Percentiles rank a stretch among this genome's conserved stretches.
Conservation (phyloP, 2,797 vertebrate species). For the Girardinus metallicus region DNA sequence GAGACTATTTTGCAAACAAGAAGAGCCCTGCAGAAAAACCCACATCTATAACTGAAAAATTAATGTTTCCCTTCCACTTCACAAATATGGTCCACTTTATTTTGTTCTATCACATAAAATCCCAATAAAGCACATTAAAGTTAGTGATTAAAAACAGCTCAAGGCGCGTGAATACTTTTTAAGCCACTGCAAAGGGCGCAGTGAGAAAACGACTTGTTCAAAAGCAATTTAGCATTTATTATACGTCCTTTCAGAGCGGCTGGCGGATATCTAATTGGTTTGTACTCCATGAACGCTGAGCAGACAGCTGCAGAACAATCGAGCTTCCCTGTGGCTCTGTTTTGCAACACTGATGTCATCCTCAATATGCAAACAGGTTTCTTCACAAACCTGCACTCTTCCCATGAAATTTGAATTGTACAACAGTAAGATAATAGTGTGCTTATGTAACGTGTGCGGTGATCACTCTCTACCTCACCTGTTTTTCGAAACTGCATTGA, state of each 20-base stretch:
- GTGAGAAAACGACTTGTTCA: background rate
- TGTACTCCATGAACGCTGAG: constrained; percentile 27
- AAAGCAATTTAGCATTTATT: constrained; percentile 8
- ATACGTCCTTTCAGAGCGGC: constrained; percentile 9
- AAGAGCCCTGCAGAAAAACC: background rate
- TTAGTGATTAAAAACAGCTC: background rate
- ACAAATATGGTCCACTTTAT: background rate
- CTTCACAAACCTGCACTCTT: constrained; percentile 37
- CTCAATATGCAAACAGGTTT: constrained; percentile 66
- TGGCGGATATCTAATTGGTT: constrained; percentile 27
- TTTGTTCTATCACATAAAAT: constrained; percentile 1
- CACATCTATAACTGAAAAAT: background rate
- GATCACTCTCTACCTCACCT: constrained; percentile 32
- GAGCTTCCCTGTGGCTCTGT: constrained; percentile 46
- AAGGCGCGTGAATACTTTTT: background rate
- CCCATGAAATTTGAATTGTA: constrained; percentile 51
- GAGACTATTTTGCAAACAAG: background rate
- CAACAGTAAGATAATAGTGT: constrained; percentile 41
- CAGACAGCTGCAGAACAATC: constrained; percentile 26
- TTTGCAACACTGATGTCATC: constrained; percentile 69
- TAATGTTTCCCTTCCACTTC: background rate
- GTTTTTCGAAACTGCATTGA: constrained; percentile 21
- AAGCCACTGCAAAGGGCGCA: background rate
- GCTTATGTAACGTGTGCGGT: constrained; percentile 43
- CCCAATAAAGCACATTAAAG: background rate